These are phyloP conservation scores for Drosophila burlai DNA, from an alignment of 1,140 invertebrate genomes.

Conservation along the genomic window DNA sequence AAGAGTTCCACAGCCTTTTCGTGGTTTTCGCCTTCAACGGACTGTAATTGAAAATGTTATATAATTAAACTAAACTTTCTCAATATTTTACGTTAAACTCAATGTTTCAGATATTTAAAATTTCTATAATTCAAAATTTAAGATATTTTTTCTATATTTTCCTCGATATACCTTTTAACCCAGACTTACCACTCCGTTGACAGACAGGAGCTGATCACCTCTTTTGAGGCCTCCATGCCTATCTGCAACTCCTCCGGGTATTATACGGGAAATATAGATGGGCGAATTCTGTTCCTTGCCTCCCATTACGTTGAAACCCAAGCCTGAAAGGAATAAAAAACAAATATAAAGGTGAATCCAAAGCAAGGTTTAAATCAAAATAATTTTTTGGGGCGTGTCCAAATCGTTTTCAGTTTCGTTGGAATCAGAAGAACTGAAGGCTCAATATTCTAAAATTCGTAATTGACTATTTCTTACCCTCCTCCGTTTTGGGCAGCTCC, in stretches of 20 bases:
- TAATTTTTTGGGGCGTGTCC: neutral
- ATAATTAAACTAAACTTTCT: neutral
- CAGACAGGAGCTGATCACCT: conserved; percentile 98
- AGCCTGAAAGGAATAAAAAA: conserved; percentile 84
- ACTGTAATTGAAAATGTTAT: conserved; percentile 87
- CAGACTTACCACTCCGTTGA: conserved; percentile 96
- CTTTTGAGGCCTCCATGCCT: conserved; percentile 98
- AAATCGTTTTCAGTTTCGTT: neutral
- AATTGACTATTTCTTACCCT: conserved; percentile 88
- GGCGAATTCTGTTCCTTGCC: conserved; percentile 99
- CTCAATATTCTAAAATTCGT: no score
- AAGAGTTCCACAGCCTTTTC: conserved; percentile 99
- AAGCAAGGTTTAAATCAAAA: no score
- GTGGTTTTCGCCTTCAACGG: conserved; percentile 99
- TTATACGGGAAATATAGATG: conserved; percentile 99
- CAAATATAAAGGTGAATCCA: neutral
- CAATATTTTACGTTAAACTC: no score
- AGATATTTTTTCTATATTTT: neutral
- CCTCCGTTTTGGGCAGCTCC: conserved; percentile 99
- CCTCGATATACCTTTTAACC: neutral
- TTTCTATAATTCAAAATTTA: no score
- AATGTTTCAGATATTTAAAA: no score
- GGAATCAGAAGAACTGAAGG: no score
- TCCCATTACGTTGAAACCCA: conserved; percentile 99
- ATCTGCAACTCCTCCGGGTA: conserved; percentile 99